These are phyloP conservation scores for Fregetta grallaria DNA, from an alignment of 2,113 vertebrate species.

Conservation along the genomic window DNA sequence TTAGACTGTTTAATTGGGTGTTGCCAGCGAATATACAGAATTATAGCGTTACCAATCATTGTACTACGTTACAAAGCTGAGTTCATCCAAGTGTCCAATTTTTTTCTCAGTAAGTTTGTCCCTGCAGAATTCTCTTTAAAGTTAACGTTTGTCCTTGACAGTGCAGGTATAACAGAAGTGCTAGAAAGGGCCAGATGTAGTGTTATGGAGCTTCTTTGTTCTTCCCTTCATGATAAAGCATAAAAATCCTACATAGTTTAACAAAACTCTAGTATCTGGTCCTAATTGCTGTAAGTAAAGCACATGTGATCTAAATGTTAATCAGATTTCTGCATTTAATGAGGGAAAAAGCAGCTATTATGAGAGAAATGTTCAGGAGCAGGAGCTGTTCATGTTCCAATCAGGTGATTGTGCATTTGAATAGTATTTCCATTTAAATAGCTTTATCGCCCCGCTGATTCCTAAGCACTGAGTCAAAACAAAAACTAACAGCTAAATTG, in stretches of 20 bases:
- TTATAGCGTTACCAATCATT: background rate
- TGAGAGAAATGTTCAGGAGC: conserved; percentile 48
- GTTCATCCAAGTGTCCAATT: conserved; percentile 5
- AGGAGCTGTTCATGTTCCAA: conserved; percentile 13
- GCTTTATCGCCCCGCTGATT: conserved; percentile 54
- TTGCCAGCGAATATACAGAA: background rate
- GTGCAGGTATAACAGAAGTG: background rate
- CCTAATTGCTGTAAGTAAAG: conserved; percentile 68
- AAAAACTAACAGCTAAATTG: conserved; percentile 58
- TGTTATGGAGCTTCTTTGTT: conserved; percentile 57
- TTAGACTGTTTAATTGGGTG: conserved; percentile 38
- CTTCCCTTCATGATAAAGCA: conserved; percentile 27
- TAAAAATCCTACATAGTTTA: conserved; percentile 45
- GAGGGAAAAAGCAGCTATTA: conserved; percentile 67
- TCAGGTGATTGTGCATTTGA: conserved; percentile 49
- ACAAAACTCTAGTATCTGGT: conserved; percentile 57
- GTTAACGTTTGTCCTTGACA: conserved; percentile 43
- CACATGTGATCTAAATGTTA: conserved; percentile 62
- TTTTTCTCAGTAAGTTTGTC: background rate
- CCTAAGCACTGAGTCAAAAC: conserved; percentile 58
- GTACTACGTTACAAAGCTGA: background rate
- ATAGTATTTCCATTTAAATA: conserved; percentile 56
- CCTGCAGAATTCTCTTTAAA: conserved; percentile 49
- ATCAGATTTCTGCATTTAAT: conserved; percentile 70
- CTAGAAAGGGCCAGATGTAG: conserved; percentile 38